These are phyloP conservation scores for Cerastis rubricosa DNA, from an alignment of 2,888 invertebrate species.

Conservation along the genomic window DNA sequence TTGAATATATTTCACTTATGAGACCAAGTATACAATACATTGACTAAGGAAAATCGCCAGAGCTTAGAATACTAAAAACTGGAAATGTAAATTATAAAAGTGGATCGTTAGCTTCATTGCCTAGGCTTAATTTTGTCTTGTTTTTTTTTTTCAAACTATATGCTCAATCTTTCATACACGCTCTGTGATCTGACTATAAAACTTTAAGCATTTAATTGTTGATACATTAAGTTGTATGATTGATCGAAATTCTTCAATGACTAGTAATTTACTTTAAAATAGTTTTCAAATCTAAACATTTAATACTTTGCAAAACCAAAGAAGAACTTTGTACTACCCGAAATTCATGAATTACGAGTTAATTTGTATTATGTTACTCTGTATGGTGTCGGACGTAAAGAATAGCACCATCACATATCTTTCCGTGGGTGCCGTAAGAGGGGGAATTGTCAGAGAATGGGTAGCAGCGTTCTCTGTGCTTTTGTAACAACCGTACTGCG, in stretches of 20 bases:
- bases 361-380: too few species aligned
- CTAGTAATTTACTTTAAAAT: neutral
- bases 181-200: neutral
- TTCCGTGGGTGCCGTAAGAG: too few species aligned
- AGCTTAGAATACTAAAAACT: conserved; percentile 29
- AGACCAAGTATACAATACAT: conserved; percentile 33
- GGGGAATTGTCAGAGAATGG: too few species aligned
- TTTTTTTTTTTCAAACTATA: neutral
- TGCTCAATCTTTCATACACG: neutral
- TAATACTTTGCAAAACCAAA: neutral
- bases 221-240: neutral
- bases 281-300: neutral
- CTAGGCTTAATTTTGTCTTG: neutral
- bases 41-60: conserved; percentile 29
- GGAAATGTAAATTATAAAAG: conserved; percentile 14
- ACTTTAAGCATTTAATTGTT: neutral
- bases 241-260: neutral
- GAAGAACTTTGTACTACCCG: neutral
- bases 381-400: too few species aligned
- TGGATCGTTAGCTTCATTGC: neutral
- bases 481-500: too few species aligned
- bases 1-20: conserved; percentile 53
- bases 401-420: too few species aligned
- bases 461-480: too few species aligned
- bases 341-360: too few species aligned